Evolutionary conservation across 2,797 vertebrate genomes (phyloP), one percentile per base, ranked within the genome.

Genomic region (Diglossa cyanea): DNA sequence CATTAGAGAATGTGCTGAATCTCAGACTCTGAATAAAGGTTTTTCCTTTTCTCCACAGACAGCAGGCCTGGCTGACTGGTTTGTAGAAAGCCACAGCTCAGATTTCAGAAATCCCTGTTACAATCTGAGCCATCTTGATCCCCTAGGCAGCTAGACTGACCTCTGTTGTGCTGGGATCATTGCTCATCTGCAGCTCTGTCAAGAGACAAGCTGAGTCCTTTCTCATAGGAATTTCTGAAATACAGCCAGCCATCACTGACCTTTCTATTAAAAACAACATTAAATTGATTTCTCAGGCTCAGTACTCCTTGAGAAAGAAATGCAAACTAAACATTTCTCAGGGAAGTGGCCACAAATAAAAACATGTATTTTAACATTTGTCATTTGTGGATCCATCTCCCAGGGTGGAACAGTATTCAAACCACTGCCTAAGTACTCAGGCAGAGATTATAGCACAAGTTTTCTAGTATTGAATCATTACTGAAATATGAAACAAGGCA

Each of bases 261-360:
- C 88, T 94, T 93, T 96, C 93, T 94, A 90, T 81, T 94, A 94
- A 95, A 96, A 97, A 89, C 40, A 55, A 81, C 92, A 80, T 62
- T 85, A 80, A 91, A 85, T 47, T 93, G 50, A 33, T 89, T 92
- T 95, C 84, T 95, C 86, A 93, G 89, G 89, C 89, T 92, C 62
- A 86, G 50, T 45, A 55, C 25, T 79, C 45, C 94, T 93, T 92
- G 94, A 96, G 89, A 95, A 90, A 86, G 65, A 90, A 81, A 80
- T 31, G 42, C 50, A 90, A 93, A 89, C 53, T 63, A 60, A 40
- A 77, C 17, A 51, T 94, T 96, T 93, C 86, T 93, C 94, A 96
- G 81, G 84, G 78, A 92, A 92, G 17, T 62, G 30, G 25, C 70
- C 53, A 23, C 40, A 17, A 90, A 89, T 65, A 80, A 88, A 94